These are phyloP conservation scores for Cuniculus paca DNA, from an alignment of 2,797 vertebrate species.

Conservation along the genomic window DNA sequence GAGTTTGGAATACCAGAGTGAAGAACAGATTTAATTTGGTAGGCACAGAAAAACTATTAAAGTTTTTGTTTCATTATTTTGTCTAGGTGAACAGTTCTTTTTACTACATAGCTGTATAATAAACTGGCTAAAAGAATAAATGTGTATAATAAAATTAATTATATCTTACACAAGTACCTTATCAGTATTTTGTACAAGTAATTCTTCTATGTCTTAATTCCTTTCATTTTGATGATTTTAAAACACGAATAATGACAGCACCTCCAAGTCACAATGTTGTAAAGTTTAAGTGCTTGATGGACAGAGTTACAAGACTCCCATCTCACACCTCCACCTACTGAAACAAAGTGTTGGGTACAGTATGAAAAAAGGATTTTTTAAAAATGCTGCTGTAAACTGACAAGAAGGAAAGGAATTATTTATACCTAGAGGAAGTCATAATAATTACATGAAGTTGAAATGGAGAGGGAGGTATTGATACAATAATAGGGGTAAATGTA, in stretches of 20 bases:
- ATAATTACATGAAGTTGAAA: neutral
- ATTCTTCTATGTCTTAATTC: neutral
- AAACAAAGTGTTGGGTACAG: neutral
- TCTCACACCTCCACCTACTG: neutral
- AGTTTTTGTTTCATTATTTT: neutral
- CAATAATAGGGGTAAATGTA: neutral
- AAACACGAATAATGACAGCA: neutral
- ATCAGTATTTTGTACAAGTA: neutral
- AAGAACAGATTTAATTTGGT: neutral
- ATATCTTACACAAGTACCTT: neutral
- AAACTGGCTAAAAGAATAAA: neutral
- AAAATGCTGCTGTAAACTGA: neutral
- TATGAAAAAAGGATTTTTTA: too few relatives aligned
- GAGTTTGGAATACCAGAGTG: neutral
- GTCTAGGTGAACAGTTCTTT: neutral
- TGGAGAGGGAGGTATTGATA: neutral
- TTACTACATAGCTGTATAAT: neutral
- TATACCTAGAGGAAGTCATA: neutral
- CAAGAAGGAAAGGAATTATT: neutral
- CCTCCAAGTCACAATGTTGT: neutral
- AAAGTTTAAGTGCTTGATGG: neutral
- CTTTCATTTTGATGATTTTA: neutral
- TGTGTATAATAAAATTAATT: neutral
- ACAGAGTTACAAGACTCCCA: neutral
- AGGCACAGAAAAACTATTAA: neutral